Evolutionary conservation across 2,113 vertebrate genomes (phyloP), one percentile per base, ranked within the genome.

Genomic region (Albula goreensis): DNA sequence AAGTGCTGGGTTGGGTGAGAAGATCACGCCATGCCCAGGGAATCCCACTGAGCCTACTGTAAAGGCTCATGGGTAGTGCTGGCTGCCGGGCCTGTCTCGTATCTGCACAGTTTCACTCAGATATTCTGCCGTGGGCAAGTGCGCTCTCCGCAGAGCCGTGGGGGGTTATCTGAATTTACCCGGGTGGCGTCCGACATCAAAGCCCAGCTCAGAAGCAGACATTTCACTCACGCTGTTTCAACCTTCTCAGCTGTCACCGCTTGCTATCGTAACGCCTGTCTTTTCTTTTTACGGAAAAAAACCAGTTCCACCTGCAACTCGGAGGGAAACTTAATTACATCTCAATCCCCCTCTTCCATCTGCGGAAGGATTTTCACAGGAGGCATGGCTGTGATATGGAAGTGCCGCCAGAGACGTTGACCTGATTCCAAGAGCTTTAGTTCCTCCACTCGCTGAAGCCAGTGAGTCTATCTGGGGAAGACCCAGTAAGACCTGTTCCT

Each of bases 161-260:
- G 53, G 6, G 19, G 77, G 8, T 60, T 80, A 50, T 80, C 25
- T 60, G 22, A 17, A 53, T 80, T 74, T 53, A 57, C 53, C 22
- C 12, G 12, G 53, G 50, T 56, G n/a, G 22, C 78, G n/a, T 52
- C 56, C 50, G 41, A 79, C 78, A 79, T 50, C 49, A 80, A 50
- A 53, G 41, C 70, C 13, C 48, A 12, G 12, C 12, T 78, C 9
- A 8, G 12, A 25, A 53, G 31, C 48, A 66, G 53, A 60, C 78
- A 80, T 80, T 85, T 80, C 66, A 85, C 48, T 57, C 52, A n/a
- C 4, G 31, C 50, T 25, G 50, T 66, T 81, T 22, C n/a, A 81
- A 53, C 80, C 49, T 51, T 52, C 48, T 52, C n/a, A 81, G 56
- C n/a, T 12, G 31, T 60, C 49, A n/a, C 63, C 41, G 70, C 17